Evolutionary conservation across 2,113 vertebrate genomes (phyloP).

Genomic region (Cariama cristata): DNA sequence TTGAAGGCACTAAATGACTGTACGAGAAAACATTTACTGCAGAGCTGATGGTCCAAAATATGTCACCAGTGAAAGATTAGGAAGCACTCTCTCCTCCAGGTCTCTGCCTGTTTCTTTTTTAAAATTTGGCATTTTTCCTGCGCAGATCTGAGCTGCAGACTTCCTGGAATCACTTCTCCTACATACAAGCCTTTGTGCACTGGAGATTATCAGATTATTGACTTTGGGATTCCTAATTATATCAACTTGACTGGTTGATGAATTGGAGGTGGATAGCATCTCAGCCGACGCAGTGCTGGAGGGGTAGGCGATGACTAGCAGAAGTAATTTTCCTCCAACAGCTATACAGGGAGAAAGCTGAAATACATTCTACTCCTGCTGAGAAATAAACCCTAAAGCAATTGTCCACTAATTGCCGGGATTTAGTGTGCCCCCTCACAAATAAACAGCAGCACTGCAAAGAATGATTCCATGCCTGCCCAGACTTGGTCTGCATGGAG

Average conservation of each 20-base stretch:
- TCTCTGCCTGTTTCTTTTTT: slow-evolving; percentile 53
- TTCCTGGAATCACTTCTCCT: slow-evolving; percentile 59
- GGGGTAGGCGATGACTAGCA: not conserved
- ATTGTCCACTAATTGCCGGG: not conserved
- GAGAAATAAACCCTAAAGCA: slow-evolving; percentile 5
- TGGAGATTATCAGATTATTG: slow-evolving; percentile 63
- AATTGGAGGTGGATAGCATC: slow-evolving; percentile 25
- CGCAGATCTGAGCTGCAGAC: not conserved
- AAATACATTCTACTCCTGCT: slow-evolving; percentile 12
- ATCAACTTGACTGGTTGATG: slow-evolving; percentile 51
- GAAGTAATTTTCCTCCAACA: not conserved
- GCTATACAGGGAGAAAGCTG: not conserved
- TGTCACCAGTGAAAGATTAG: slow-evolving; percentile 48
- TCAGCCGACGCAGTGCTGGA: not conserved
- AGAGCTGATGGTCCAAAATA: slow-evolving; percentile 35
- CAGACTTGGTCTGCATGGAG: not conserved
- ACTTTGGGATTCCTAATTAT: slow-evolving; percentile 55
- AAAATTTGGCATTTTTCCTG: slow-evolving; percentile 63
- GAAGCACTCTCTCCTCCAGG: slow-evolving; percentile 43
- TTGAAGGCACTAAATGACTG: not conserved
- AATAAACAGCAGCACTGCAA: not conserved
- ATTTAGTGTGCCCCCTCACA: not conserved
- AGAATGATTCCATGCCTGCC: not conserved
- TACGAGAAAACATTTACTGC: slow-evolving; percentile 13
- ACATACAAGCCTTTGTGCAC: slow-evolving; percentile 4